Percentiles rank a stretch among this genome's conserved stretches.
Evolutionary conservation across 2,113 vertebrate species (phyloP).

Genomic region (Xyrauchen texanus): DNA sequence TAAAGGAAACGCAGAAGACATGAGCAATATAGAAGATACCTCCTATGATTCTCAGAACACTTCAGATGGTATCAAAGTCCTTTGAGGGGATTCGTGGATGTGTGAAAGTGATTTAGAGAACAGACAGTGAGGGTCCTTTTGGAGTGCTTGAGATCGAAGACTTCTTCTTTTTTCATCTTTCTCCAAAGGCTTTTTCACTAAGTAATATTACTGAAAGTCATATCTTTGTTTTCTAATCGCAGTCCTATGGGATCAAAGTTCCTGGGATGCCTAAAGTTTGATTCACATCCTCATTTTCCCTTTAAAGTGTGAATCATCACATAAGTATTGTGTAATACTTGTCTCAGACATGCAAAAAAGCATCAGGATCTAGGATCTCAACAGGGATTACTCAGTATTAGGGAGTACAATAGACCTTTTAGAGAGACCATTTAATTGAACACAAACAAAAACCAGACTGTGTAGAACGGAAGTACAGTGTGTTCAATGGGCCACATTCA

Average conservation of each 20-base stretch:
- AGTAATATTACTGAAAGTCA: constrained; percentile 19
- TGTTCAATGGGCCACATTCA: no score
- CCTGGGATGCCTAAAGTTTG: background rate
- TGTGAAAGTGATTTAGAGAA: constrained; percentile 29
- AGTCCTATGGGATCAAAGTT: constrained; percentile 28
- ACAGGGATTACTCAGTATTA: background rate
- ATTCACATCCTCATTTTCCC: background rate
- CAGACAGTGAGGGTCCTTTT: constrained; percentile 18
- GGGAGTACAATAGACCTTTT: background rate
- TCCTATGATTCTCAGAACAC: constrained; percentile 10
- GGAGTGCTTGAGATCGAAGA: background rate
- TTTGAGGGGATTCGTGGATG: constrained; percentile 14
- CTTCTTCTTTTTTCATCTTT: background rate
- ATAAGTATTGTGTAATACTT: background rate
- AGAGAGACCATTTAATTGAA: no score
- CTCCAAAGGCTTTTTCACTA: constrained; percentile 25
- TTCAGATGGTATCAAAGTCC: background rate
- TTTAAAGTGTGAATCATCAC: constrained; percentile 10
- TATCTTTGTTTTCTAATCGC: constrained; percentile 14
- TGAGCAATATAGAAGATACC: background rate
- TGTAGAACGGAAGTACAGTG: no score
- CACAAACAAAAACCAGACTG: no score
- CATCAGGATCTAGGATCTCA: background rate
- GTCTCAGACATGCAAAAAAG: no score
- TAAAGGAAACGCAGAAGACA: background rate